Conservation (phyloP, 1,140 invertebrate species). For the Carposina sasakii region DNA sequence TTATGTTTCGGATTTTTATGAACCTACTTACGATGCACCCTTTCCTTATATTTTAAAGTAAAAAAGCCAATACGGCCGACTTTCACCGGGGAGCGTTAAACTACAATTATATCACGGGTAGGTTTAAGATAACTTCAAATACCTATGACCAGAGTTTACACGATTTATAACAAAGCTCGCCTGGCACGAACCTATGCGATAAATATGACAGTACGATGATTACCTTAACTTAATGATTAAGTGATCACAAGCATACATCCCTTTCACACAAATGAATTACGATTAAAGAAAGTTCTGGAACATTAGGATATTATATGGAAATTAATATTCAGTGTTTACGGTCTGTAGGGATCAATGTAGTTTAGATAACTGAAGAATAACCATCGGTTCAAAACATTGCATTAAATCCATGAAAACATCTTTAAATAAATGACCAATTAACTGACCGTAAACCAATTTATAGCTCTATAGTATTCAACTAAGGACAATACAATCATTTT, state of each 20-base stretch:
- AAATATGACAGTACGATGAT: conserved; percentile 50
- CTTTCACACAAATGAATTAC: conserved; percentile 45
- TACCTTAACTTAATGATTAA: conserved; percentile 52
- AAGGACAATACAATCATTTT: too few species aligned
- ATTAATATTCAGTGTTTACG: too few species aligned
- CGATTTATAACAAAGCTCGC: conserved; percentile 51
- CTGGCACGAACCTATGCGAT: conserved; percentile 41
- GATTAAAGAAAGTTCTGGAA: conserved; percentile 54
- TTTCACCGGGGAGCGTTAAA: conserved; percentile 15
- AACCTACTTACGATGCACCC: too few species aligned
- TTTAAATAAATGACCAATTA: too few species aligned
- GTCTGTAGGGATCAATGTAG: too few species aligned
- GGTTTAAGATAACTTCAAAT: conserved; percentile 35
- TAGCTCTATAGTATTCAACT: too few species aligned
- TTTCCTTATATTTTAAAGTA: too few species aligned
- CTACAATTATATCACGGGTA: conserved; percentile 27
- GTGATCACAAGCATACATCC: conserved; percentile 54
- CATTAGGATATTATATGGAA: conserved; percentile 50
- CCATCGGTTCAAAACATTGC: too few species aligned
- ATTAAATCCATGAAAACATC: too few species aligned
- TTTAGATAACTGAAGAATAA: too few species aligned
- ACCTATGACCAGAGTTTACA: conserved; percentile 68
- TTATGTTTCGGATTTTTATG: too few species aligned
- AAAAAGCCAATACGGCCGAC: conserved; percentile 16
- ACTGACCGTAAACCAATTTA: too few species aligned